These are phyloP conservation scores for Circaetus cinerascens DNA, from an alignment of 2,113 vertebrate species.

Conservation along the genomic window DNA sequence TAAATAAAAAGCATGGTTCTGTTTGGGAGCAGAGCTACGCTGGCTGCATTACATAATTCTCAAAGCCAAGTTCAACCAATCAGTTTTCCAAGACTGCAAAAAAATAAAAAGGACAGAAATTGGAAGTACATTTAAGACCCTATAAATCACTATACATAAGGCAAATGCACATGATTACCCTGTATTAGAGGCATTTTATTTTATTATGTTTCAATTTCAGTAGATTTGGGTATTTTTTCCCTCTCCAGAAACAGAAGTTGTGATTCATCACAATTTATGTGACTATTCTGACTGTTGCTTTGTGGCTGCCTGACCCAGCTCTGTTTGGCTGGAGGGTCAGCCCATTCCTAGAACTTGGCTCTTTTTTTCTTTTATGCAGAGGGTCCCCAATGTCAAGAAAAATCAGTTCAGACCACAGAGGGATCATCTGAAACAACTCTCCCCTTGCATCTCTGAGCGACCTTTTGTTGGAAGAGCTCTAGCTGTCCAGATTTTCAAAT, in stretches of 20 bases:
- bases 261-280: background rate
- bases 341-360: background rate
- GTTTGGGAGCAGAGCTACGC: background rate
- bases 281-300: background rate
- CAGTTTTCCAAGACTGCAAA: background rate
- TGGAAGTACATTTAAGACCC: conserved; percentile 22
- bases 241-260: background rate
- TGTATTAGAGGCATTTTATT: conserved; percentile 26
- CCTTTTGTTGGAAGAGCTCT: background rate
- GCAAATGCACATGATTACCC: conserved; percentile 19
- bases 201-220: conserved; percentile 16
- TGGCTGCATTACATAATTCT: background rate
- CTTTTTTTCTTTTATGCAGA: background rate
- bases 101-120: conserved; percentile 24
- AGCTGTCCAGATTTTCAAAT: background rate
- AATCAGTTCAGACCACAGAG: background rate
- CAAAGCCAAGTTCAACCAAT: background rate
- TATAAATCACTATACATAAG: conserved; percentile 4
- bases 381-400: background rate
- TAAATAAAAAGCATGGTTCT: background rate
- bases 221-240: background rate
- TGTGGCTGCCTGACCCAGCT: background rate
- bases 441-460: background rate
- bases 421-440: background rate
- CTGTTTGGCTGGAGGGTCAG: background rate